phyloP scores from a whole-genome alignment of 2,797 vertebrate species.

The Sebastes taczanowskii region DNA sequence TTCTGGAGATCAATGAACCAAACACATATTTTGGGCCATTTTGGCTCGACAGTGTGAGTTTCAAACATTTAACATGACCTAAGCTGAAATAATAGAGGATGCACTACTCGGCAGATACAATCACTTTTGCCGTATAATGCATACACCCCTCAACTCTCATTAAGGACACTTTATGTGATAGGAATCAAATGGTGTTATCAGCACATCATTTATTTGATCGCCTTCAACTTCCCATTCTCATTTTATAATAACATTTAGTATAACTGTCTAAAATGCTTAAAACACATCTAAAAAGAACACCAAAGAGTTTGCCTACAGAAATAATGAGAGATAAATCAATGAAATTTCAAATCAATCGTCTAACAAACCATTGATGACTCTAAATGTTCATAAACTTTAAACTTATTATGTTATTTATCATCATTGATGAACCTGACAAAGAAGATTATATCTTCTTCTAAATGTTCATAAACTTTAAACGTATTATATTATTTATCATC shows the following conservation, averaged over 20 bases:
- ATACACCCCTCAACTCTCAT: neutral
- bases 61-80: neutral
- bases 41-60: neutral
- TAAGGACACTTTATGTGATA: neutral
- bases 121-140: neutral
- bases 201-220: neutral
- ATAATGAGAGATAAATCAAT: neutral
- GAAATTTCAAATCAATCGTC: neutral
- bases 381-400: no score
- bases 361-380: neutral
- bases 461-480: no score
- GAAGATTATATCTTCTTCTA: no score
- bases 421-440: no score
- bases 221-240: neutral
- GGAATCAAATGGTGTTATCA: neutral
- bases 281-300: neutral
- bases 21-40: neutral
- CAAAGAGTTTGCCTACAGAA: neutral
- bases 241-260: neutral
- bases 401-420: no score
- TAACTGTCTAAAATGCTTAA: neutral
- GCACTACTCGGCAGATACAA: neutral
- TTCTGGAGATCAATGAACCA: neutral
- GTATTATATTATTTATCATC: no score
- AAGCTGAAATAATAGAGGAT: neutral